Percentiles rank a stretch among this genome's conserved stretches.
These are phyloP conservation scores for Pseudachorutes palmiensis DNA, from an alignment of 1,140 invertebrate genomes.

Conservation along the genomic window DNA sequence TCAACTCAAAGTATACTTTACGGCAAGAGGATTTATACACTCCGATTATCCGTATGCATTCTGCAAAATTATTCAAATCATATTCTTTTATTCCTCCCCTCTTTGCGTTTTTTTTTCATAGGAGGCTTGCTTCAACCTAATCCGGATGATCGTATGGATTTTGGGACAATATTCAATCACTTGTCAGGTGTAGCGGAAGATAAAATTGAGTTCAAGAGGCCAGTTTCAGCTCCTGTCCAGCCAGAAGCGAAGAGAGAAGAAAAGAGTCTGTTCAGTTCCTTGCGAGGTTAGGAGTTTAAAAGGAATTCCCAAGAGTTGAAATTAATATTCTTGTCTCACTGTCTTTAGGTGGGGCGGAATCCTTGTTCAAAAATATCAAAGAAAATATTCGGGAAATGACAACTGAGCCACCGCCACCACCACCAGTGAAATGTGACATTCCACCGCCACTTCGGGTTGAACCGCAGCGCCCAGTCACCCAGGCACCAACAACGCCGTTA, in stretches of 20 bases:
- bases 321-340: too few relatives aligned
- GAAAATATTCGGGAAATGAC: constrained; percentile 23
- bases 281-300: background rate
- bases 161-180: constrained; percentile 6
- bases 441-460: background rate
- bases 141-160: constrained; percentile 18
- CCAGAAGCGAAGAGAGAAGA: constrained; percentile 6
- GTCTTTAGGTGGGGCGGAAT: constrained; percentile 30
- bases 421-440: background rate
- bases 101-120: constrained; percentile 5
- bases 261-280: constrained; percentile 5
- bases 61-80: background rate
- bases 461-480: background rate
- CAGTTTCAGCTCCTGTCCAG: background rate
- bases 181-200: background rate
- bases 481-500: background rate
- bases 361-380: constrained; percentile 36
- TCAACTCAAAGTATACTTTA: constrained; percentile 71
- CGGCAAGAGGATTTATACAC: constrained; percentile 12
- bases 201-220: background rate
- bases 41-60: constrained; percentile 20
- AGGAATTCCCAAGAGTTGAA: too few relatives aligned
- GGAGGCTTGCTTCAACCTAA: constrained; percentile 20
- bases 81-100: background rate
- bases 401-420: constrained; percentile 16